Evolutionary conservation across 2,113 vertebrate species (phyloP), one percentile per base, ranked within the genome.

Genomic region (Prochilodus magdalenae): DNA sequence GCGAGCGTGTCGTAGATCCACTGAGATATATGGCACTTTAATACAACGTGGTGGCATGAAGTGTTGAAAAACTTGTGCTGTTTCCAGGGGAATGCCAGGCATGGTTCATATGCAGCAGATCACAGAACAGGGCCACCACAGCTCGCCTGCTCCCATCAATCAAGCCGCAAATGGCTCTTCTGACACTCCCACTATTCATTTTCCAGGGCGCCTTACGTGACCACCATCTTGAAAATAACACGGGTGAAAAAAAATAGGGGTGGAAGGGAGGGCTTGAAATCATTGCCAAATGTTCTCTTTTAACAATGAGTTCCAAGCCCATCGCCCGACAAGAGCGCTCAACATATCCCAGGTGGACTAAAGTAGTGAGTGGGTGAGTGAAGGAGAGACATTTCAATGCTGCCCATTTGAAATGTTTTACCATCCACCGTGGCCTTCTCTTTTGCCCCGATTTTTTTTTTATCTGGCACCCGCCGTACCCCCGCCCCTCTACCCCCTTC

Each of bases 111-210:
- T 86, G 87, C 85, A 87, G 89, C 47, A 87, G 86, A 93, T 91
- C 0, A 15, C 85, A 93, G 90, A 86, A 91, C 81, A 91, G 90
- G 90, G 92, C 87, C 86, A 90, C 87, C 80, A 51, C 57, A 81
- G 90, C 89, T 89, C 89, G 86, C 86, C 91, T 94, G 89, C 91
- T 94, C 88, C 88, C 88, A 94, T 88, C 85, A 91, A 95, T 94
- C 94, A 93, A 90, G 86, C 88, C 85, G 88, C 90, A 92, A 92
- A 94, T 87, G 91, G 87, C 88, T 90, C 90, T 90, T 83, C 82
- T 92, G 90, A 94, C 94, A 94, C 90, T 88, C 77, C 89, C 86
- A 85, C 91, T 82, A 30, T 85, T 93, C 90, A 90, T 92, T 93
- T 89, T 91, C 87, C 88, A 90, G 88, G 67, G 62, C 79, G 86